phyloP scores from a whole-genome alignment of 2,113 vertebrate genomes.

The Sardina pilchardus region DNA sequence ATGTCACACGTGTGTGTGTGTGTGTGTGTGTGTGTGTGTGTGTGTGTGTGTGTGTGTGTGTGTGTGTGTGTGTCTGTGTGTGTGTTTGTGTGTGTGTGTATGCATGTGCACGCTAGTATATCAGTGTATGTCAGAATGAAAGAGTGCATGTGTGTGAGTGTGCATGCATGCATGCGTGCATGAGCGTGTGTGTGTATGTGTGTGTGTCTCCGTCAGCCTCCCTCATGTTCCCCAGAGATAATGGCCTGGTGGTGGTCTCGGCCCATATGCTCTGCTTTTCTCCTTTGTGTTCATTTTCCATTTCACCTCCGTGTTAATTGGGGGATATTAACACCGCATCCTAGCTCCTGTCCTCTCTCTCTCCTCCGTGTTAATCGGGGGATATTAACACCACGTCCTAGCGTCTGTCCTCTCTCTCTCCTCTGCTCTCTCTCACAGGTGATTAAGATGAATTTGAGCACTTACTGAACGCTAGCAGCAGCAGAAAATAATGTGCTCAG shows the following conservation, averaged over 20 bases:
- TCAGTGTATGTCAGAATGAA: background rate
- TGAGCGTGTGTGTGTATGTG: slow-evolving; percentile 33
- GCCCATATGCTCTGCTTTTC: slow-evolving; percentile 35
- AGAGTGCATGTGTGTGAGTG: background rate
- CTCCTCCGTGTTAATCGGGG: slow-evolving; percentile 52
- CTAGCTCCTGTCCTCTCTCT: slow-evolving; percentile 16
- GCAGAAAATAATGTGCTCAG: background rate
- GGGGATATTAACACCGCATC: slow-evolving; percentile 41
- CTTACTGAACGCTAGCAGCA: background rate
- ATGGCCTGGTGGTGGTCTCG: slow-evolving; percentile 42
- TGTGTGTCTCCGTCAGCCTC: slow-evolving; percentile 39
- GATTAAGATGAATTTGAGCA: slow-evolving; percentile 17
- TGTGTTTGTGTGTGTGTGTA: slow-evolving; percentile 40
- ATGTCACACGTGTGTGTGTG: slow-evolving; percentile 56
- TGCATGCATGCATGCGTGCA: slow-evolving; percentile 34
- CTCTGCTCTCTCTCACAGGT: background rate
- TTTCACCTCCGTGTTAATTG: slow-evolving; percentile 48
- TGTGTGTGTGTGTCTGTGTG: slow-evolving; percentile 37
- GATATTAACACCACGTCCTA: slow-evolving; percentile 40
- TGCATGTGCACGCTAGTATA: slow-evolving; percentile 33
- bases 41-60: slow-evolving; percentile 34
- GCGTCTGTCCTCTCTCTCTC: slow-evolving; percentile 4
- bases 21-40: slow-evolving; percentile 37
- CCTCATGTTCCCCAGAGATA: slow-evolving; percentile 55
- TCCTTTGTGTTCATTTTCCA: slow-evolving; percentile 31